These are phyloP conservation scores for Philereme transversata DNA, from an alignment of 2,888 invertebrate genomes.

Conservation along the genomic window DNA sequence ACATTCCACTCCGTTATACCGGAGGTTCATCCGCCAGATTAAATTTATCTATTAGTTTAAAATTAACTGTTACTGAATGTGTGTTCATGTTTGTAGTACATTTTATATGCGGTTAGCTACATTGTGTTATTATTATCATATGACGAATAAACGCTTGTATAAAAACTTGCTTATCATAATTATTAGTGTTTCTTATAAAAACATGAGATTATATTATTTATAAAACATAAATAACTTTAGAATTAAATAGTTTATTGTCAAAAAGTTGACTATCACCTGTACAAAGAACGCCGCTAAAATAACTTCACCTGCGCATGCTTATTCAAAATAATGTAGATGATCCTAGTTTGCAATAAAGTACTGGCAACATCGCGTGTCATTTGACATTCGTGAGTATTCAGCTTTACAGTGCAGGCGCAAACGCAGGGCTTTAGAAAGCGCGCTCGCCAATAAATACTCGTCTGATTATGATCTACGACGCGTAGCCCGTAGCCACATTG, in stretches of 20 bases:
- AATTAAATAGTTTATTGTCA: background rate
- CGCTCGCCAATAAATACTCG: constrained; percentile 77
- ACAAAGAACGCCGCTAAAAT: background rate
- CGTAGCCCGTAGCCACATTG: constrained; percentile 77
- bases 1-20: constrained; percentile 65
- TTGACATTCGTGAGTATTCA: constrained; percentile 64
- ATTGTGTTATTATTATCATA: background rate
- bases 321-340: constrained; percentile 47
- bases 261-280: background rate
- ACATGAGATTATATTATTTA: too few relatives aligned
- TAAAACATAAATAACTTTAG: background rate
- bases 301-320: constrained; percentile 55
- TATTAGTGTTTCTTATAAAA: too few relatives aligned
- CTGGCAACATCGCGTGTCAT: constrained; percentile 63
- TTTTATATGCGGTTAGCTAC: background rate
- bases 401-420: constrained; percentile 48
- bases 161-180: background rate
- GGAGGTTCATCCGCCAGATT: constrained; percentile 59
- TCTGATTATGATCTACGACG: constrained; percentile 82
- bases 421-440: constrained; percentile 68
- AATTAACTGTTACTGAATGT: constrained; percentile 44
- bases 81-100: constrained; percentile 7
- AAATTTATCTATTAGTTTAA: constrained; percentile 53
- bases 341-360: constrained; percentile 55
- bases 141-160: background rate